Evolutionary conservation across 1,140 invertebrate species (phyloP).

Genomic region (Drosophila paulistorum): DNA sequence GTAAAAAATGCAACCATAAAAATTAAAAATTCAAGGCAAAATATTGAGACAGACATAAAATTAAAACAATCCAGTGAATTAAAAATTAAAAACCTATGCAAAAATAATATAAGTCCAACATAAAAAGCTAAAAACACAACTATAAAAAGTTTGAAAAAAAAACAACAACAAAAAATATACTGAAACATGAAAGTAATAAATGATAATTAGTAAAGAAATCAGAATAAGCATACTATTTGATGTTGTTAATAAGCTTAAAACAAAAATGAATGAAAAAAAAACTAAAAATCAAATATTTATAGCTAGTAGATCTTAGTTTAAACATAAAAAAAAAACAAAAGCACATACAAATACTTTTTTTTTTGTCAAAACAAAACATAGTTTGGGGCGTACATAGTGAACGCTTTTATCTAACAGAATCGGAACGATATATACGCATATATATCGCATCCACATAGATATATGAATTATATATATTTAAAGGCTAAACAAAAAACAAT

Average conservation of each 20-base stretch:
- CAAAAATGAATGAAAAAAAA: constrained; percentile 10
- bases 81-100: no score
- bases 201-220: constrained; percentile 46
- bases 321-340: constrained; percentile 21
- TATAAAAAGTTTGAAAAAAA: neutral
- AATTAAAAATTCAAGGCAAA: no score
- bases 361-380: constrained; percentile 40
- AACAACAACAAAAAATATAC: constrained; percentile 18
- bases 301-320: constrained; percentile 75
- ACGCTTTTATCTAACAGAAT: constrained; percentile 69
- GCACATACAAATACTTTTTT: constrained; percentile 35
- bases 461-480: constrained; percentile 45
- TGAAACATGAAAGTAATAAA: constrained; percentile 34
- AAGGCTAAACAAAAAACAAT: constrained; percentile 68
- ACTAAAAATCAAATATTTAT: constrained; percentile 51
- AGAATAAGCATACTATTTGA: constrained; percentile 72
- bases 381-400: constrained; percentile 71
- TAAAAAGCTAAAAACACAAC: no score
- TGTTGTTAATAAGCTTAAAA: constrained; percentile 79
- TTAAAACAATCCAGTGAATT: no score
- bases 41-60: no score
- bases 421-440: neutral
- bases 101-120: no score
- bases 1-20: neutral
- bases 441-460: constrained; percentile 4